Conservation (phyloP, 2,888 invertebrate genomes). For the Himalopsyche kuldschensis region DNA sequence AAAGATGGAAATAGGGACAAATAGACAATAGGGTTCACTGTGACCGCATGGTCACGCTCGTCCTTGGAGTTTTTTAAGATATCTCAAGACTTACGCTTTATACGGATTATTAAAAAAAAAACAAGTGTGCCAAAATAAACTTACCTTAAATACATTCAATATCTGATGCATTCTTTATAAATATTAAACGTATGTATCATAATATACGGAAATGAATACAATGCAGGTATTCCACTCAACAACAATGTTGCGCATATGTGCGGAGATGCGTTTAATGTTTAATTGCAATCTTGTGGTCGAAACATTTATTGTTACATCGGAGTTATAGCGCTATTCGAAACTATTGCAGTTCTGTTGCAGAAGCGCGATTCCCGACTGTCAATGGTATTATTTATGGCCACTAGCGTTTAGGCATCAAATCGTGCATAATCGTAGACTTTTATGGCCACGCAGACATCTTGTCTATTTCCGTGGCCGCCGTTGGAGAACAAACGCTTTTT, state of each 20-base stretch:
- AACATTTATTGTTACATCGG: slow-evolving; percentile 35
- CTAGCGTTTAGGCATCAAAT: neutral
- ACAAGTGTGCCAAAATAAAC: too few relatives aligned
- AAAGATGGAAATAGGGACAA: too few relatives aligned
- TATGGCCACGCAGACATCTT: neutral
- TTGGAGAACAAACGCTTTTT: neutral
- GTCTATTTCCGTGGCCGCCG: neutral
- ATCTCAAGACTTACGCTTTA: too few relatives aligned
- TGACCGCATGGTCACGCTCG: too few relatives aligned
- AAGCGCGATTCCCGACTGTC: slow-evolving; percentile 15
- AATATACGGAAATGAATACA: too few relatives aligned
- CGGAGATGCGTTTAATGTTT: slow-evolving; percentile 34
- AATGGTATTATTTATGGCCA: slow-evolving; percentile 33
- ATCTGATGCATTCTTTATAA: too few relatives aligned
- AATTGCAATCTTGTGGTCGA: slow-evolving; percentile 37
- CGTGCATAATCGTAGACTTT: neutral
- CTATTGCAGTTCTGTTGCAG: neutral
- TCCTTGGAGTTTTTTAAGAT: too few relatives aligned
- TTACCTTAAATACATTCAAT: too few relatives aligned
- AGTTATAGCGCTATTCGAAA: slow-evolving; percentile 22
- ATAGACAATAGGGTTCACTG: too few relatives aligned
- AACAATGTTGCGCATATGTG: slow-evolving; percentile 35
- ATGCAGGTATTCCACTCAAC: neutral
- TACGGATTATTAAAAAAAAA: too few relatives aligned
- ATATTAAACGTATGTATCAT: too few relatives aligned